Percentiles rank a stretch among this genome's conserved stretches.
phyloP scores from a whole-genome alignment of 2,888 invertebrate species.

The Ormyrus rosae region DNA sequence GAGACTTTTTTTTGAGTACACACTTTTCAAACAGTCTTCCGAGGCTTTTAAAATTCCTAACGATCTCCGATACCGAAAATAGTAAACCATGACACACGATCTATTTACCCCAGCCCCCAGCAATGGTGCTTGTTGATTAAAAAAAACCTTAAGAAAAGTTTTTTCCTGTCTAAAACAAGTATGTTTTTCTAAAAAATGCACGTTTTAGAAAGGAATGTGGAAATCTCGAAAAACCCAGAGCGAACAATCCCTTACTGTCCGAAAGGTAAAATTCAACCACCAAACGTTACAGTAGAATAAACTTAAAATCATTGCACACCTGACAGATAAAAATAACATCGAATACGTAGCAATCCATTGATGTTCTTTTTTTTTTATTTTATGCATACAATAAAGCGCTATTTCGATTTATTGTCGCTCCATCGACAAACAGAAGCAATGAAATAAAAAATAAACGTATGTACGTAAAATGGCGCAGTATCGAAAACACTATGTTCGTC shows the following conservation, averaged over 20 bases:
- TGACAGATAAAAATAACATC: background rate
- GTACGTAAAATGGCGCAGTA: too few species aligned
- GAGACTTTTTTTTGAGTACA: background rate
- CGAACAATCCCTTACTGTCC: conserved; percentile 7
- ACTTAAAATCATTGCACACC: conserved; percentile 1
- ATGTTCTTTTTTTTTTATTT: conserved; percentile 26
- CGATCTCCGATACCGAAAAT: conserved; percentile 1
- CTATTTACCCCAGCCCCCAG: conserved; percentile 2
- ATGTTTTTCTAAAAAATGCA: too few species aligned
- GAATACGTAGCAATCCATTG: conserved; percentile 6
- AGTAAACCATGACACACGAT: background rate
- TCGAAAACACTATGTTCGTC: too few species aligned
- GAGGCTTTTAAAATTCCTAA: conserved; percentile 21
- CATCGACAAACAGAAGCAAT: background rate
- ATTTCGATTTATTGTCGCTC: conserved; percentile 21
- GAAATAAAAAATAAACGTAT: conserved; percentile 2
- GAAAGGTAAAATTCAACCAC: conserved; percentile 2
- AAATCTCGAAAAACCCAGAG: background rate
- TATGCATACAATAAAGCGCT: conserved; percentile 15
- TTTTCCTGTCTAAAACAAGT: too few species aligned
- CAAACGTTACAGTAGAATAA: background rate
- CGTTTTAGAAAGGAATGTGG: too few species aligned
- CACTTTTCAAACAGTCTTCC: too few species aligned
- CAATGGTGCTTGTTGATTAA: too few species aligned
- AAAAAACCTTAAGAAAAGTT: too few species aligned